Percentiles rank a stretch among this genome's conserved stretches.
phyloP scores from a whole-genome alignment of 2,888 invertebrate genomes.

The Trisateles emortualis region DNA sequence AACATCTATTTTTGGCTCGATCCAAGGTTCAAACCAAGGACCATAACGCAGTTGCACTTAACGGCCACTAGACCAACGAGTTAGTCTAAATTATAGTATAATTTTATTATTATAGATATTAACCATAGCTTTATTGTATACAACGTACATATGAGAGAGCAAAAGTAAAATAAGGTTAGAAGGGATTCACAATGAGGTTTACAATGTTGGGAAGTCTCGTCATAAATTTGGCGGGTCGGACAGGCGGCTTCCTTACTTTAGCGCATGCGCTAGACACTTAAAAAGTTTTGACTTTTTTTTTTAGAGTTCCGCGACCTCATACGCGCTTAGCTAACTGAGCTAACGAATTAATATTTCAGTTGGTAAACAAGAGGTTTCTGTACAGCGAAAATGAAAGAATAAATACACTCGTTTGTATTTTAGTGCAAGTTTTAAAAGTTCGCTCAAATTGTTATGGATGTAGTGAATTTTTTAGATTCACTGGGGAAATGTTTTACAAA shows the following conservation, averaged over 20 bases:
- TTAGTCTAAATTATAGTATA: no score
- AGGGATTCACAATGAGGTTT: constrained; percentile 47
- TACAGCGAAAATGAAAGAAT: constrained; percentile 8
- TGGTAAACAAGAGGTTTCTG: constrained; percentile 9
- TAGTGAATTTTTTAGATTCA: neutral
- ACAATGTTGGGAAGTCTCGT: constrained; percentile 59
- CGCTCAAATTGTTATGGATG: neutral
- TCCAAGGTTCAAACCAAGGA: no score
- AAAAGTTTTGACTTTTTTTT: constrained; percentile 49
- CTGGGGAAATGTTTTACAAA: neutral
- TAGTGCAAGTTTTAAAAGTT: neutral
- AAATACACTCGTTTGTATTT: neutral
- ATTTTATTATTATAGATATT: neutral
- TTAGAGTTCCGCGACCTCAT: constrained; percentile 36
- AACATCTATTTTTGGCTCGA: no score
- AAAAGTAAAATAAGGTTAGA: constrained; percentile 40
- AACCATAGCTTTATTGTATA: neutral
- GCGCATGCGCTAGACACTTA: constrained; percentile 54
- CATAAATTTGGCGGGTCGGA: constrained; percentile 71
- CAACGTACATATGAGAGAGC: constrained; percentile 28
- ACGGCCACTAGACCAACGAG: no score
- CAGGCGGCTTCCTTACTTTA: constrained; percentile 67
- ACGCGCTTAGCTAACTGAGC: constrained; percentile 24
- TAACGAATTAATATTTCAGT: constrained; percentile 34
- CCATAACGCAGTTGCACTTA: no score